Evolutionary conservation across 2,888 invertebrate genomes (phyloP).

Genomic region (Alsophila aescularia): DNA sequence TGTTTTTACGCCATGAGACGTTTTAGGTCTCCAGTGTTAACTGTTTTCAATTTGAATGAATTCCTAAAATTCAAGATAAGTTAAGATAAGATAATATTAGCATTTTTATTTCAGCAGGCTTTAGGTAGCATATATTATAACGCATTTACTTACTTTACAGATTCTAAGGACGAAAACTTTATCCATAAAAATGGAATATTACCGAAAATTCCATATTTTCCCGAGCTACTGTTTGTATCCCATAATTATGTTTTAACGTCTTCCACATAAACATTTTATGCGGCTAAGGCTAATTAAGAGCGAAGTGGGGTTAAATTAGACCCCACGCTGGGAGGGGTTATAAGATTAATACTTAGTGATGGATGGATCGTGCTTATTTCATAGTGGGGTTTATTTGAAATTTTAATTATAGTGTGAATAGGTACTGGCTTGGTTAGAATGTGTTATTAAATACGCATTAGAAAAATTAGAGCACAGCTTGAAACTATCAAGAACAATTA

Average conservation of each 20-base stretch:
- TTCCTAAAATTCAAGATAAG: too few relatives aligned
- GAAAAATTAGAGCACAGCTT: too few relatives aligned
- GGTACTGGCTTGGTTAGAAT: too few relatives aligned
- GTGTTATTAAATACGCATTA: too few relatives aligned
- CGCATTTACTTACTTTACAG: not conserved
- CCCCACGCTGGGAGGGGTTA: conserved; percentile 19
- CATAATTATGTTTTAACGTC: conserved; percentile 48
- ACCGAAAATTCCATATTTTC: conserved; percentile 15
- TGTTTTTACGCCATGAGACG: too few relatives aligned
- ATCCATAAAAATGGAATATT: conserved; percentile 16
- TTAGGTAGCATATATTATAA: not conserved
- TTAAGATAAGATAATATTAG: too few relatives aligned
- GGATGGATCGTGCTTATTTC: not conserved
- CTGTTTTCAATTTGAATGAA: too few relatives aligned
- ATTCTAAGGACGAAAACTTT: conserved; percentile 4
- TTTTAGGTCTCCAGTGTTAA: too few relatives aligned
- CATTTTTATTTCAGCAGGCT: too few relatives aligned
- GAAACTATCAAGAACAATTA: too few relatives aligned
- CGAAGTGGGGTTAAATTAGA: conserved; percentile 35
- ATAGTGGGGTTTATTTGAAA: not conserved
- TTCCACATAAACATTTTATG: conserved; percentile 51
- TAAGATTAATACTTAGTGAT: conserved; percentile 16
- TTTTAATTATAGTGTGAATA: too few relatives aligned
- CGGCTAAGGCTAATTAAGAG: conserved; percentile 43
- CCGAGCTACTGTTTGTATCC: conserved; percentile 30